Conservation (phyloP, 2,888 invertebrate species). For the Onthophagus sagittarius region DNA sequence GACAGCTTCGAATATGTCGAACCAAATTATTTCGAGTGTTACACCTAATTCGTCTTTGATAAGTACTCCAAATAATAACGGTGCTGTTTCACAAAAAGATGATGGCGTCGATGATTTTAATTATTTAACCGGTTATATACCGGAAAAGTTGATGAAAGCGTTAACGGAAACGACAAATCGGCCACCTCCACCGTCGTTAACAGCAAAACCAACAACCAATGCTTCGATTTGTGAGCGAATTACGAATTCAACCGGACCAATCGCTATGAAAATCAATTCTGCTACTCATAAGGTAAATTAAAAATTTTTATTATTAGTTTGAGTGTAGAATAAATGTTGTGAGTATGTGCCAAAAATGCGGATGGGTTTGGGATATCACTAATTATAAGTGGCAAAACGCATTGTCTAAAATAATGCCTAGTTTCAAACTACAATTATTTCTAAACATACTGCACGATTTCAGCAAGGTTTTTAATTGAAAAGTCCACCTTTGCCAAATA, state of each 20-base stretch:
- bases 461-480: no score
- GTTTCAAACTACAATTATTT: no score
- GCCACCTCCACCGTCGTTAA: slow-evolving; percentile 48
- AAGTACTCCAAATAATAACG: no score
- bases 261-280: slow-evolving; percentile 43
- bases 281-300: slow-evolving; percentile 42
- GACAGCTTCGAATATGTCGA: neutral
- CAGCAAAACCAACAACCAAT: slow-evolving; percentile 50
- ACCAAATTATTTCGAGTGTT: neutral
- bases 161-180: slow-evolving; percentile 40
- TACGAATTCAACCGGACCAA: slow-evolving; percentile 42
- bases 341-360: no score
- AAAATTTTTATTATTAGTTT: no score
- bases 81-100: neutral
- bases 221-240: slow-evolving; percentile 43
- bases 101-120: slow-evolving; percentile 33
- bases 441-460: no score
- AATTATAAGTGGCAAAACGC: no score
- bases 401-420: no score
- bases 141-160: slow-evolving; percentile 39
- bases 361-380: no score
- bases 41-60: neutral
- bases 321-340: no score
- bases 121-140: slow-evolving; percentile 35
- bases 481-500: no score